Evolutionary conservation across 2,888 invertebrate genomes (phyloP), one percentile per base, ranked within the genome.

Genomic region (Copidosoma aretas): DNA sequence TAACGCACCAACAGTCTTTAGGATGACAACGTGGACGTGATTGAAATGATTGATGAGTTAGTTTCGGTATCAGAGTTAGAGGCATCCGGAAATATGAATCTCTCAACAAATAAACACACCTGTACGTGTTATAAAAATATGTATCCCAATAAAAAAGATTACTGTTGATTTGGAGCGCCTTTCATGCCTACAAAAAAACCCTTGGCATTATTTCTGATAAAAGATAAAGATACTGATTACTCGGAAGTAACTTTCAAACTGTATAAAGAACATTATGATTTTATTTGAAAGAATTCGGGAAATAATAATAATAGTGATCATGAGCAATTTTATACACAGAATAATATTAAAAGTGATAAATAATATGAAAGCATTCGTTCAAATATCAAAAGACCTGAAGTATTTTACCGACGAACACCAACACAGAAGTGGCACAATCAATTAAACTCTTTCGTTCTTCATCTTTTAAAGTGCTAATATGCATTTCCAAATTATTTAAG

Each of bases 161-260:
- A 77, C 67, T 80, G 79, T 70, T 58, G 80, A 72, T 81, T 81
- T 72, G 77, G n/a, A n/a, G n/a, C 77, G 21, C 81, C 80, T n/a
- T 72, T 68, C 51, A 66, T 68, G 71, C 73, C 70, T 15, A 21
- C 10, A 1, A 32, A 52, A 60, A 49, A 8, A 21, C 78, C 79
- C 1, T 67, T 60, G 14, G 77, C 76, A 58, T 72, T 80, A 25
- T 65, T 53, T 25, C 76, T 75, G 5, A 71, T 78, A 73, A n/a
- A 71, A 56, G 54, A 68, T 49, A 57, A 52, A 22, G 66, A 76
- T 41, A 19, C 52, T 41, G 49, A 17, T 60, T 71, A 64, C 41
- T 19, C 60, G n/a, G n/a, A n/a, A 62, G 25, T 63, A 39, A 64
- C 68, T 64, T 19, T 12, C 3, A 60, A 54, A 60, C 15, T 56